Evolutionary conservation across 2,797 vertebrate species (phyloP).

Genomic region (Epinephelus awoara): DNA sequence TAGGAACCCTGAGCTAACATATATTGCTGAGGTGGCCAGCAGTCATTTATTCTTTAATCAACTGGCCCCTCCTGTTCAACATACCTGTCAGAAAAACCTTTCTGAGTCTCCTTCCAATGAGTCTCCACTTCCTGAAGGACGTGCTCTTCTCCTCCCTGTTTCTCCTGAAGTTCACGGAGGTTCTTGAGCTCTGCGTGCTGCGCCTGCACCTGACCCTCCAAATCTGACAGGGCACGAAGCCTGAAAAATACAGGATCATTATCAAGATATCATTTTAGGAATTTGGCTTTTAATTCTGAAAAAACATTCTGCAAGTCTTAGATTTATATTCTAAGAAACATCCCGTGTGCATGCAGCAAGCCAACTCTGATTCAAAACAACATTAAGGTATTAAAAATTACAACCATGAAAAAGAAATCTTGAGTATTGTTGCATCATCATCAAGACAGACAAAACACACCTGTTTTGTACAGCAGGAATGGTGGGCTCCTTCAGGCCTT

Average conservation of each 20-base stretch:
- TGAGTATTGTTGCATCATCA: too few relatives aligned
- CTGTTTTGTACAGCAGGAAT: slow-evolving; percentile 94
- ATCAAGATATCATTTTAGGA: background rate
- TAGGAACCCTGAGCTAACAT: too few relatives aligned
- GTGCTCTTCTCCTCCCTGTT: slow-evolving; percentile 68
- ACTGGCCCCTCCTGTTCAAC: too few relatives aligned
- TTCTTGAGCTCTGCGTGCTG: slow-evolving; percentile 85
- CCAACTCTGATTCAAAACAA: too few relatives aligned
- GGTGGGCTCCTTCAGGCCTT: slow-evolving; percentile 92
- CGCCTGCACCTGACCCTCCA: slow-evolving; percentile 88
- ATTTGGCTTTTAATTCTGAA: background rate
- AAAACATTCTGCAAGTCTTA: too few relatives aligned
- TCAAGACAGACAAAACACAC: slow-evolving; percentile 71
- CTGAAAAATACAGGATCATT: slow-evolving; percentile 73
- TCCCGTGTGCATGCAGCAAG: background rate
- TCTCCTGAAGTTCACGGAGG: slow-evolving; percentile 83
- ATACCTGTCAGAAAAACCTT: slow-evolving; percentile 88
- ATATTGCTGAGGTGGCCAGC: too few relatives aligned
- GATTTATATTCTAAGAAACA: background rate
- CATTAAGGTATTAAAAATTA: too few relatives aligned
- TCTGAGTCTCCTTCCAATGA: slow-evolving; percentile 89
- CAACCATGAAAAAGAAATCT: too few relatives aligned
- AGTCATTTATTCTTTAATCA: background rate
- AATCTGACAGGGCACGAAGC: slow-evolving; percentile 87
- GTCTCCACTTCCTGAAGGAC: slow-evolving; percentile 79